A percentile compares a stretch with the other conserved stretches of the same genome.
phyloP scores from a whole-genome alignment of 2,888 invertebrate genomes.

The Nipponacmea schrenckii region DNA sequence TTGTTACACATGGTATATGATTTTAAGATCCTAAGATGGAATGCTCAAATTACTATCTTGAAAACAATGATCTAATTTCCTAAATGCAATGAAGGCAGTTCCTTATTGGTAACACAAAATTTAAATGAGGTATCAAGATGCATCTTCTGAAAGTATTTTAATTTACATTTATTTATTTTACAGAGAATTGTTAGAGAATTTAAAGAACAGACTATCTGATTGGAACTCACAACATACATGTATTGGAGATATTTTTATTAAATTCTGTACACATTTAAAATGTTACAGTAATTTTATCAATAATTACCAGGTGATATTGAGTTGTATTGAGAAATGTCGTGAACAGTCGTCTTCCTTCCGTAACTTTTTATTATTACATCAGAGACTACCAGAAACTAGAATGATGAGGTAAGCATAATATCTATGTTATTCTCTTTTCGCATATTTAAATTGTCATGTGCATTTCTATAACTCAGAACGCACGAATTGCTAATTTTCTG shows the following conservation, averaged over 20 bases:
- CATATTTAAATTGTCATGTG: no score
- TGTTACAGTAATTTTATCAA: conserved; percentile 64
- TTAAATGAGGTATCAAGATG: no score
- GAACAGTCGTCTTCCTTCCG: conserved; percentile 62
- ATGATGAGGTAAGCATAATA: conserved; percentile 58
- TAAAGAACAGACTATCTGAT: conserved; percentile 54
- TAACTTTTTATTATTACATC: conserved; percentile 60
- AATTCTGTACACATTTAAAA: conserved; percentile 58
- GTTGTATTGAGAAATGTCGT: conserved; percentile 57
- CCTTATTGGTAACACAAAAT: no score
- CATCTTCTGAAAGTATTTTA: no score
- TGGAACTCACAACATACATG: conserved; percentile 60
- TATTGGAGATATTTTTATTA: conserved; percentile 64
- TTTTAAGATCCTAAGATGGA: no score
- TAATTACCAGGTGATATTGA: conserved; percentile 62
- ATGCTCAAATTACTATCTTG: no score
- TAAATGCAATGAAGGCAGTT: no score
- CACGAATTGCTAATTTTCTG: background rate
- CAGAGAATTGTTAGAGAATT: conserved; percentile 57
- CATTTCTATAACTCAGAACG: no score
- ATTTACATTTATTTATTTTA: background rate
- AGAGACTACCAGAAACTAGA: conserved; percentile 55
- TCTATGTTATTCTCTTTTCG: background rate
- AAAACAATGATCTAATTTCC: no score
- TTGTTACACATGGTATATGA: no score